Conservation (phyloP, 2,113 vertebrate species). For the Loxodonta africana region DNA sequence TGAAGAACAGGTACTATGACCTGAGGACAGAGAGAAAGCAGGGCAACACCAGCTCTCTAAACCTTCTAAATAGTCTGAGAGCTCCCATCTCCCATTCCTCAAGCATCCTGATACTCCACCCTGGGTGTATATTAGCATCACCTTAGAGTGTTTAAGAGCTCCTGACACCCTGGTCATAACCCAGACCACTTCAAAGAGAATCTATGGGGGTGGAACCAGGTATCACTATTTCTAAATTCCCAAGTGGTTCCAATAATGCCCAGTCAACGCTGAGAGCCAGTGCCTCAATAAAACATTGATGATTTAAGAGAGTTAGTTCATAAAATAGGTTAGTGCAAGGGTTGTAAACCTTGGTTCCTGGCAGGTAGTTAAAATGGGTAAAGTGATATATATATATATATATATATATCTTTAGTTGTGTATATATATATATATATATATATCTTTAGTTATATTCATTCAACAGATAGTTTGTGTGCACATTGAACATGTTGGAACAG, state of each 20-base stretch:
- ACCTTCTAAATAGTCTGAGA: not conserved
- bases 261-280: not conserved
- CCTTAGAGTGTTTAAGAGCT: not conserved
- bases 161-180: not conserved
- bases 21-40: not conserved
- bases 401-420: not conserved
- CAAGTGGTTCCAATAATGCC: not conserved
- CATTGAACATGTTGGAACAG: not conserved
- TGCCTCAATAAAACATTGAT: not conserved
- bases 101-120: not conserved
- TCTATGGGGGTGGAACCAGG: not conserved
- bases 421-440: not conserved
- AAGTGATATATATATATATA: not conserved
- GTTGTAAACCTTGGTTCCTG: not conserved
- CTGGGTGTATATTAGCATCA: not conserved
- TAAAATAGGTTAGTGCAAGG: not conserved
- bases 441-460: not conserved
- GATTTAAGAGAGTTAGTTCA: not conserved
- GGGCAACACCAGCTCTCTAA: not conserved
- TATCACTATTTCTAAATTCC: not conserved
- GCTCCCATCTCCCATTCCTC: not conserved
- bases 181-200: constrained; percentile 37
- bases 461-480: not conserved
- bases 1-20: not conserved
- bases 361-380: not conserved